A percentile compares a stretch with the other conserved stretches of the same genome.
These are phyloP conservation scores for Microplitis manilae DNA, from an alignment of 2,888 invertebrate genomes.

Conservation along the genomic window DNA sequence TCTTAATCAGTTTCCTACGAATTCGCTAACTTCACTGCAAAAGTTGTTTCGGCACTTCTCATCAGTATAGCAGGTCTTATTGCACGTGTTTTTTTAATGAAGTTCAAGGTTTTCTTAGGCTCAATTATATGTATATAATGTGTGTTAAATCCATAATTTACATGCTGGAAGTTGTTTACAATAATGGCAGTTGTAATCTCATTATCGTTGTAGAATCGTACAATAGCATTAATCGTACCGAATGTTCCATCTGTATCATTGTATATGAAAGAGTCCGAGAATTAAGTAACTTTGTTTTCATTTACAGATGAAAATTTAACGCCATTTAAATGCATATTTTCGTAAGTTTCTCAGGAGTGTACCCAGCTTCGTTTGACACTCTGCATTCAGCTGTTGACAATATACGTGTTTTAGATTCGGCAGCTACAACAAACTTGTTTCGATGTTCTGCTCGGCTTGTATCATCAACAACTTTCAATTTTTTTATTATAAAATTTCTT, in stretches of 20 bases:
- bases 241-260: neutral
- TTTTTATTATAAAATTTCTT: neutral
- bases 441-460: neutral
- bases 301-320: neutral
- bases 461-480: neutral
- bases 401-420: neutral
- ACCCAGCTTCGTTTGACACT: neutral
- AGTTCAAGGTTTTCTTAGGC: neutral
- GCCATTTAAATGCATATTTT: neutral
- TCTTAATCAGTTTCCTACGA: no score
- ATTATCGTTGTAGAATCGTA: neutral
- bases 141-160: constrained; percentile 1
- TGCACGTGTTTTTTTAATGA: neutral
- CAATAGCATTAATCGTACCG: neutral
- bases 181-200: neutral
- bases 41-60: neutral
- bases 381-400: neutral
- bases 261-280: neutral
- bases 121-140: neutral
- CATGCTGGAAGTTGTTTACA: neutral
- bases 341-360: neutral
- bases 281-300: neutral
- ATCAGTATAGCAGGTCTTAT: constrained; percentile 17
- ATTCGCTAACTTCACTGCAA: neutral
- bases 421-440: neutral